A percentile compares a stretch with the other conserved stretches of the same genome.
phyloP scores from a whole-genome alignment of 2,888 invertebrate species.

The Ectropis crepuscularia region DNA sequence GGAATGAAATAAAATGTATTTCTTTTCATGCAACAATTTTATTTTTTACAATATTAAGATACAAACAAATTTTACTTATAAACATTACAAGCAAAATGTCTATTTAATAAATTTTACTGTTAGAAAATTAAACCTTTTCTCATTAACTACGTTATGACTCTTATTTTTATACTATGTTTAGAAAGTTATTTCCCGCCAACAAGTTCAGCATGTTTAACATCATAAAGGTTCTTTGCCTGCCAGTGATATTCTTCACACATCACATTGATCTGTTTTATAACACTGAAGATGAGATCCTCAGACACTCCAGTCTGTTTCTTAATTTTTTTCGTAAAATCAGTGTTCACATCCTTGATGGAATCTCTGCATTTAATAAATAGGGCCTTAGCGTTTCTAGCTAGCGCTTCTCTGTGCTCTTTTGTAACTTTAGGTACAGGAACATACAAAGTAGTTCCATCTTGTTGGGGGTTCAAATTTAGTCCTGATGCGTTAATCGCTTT shows the following conservation, averaged over 20 bases:
- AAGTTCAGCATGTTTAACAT: conserved; percentile 91
- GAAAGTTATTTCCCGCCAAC: conserved; percentile 78
- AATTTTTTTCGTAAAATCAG: conserved; percentile 87
- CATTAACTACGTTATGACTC: neutral
- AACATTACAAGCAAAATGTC: neutral
- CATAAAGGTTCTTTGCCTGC: conserved; percentile 74
- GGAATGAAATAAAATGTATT: neutral
- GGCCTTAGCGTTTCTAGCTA: conserved; percentile 94
- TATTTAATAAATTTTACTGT: too few relatives aligned
- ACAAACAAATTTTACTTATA: neutral
- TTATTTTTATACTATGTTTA: neutral
- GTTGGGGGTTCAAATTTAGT: conserved; percentile 96
- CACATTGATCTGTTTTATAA: conserved; percentile 88
- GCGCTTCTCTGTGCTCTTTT: conserved; percentile 94
- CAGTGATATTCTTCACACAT: conserved; percentile 88
- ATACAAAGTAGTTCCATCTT: conserved; percentile 95
- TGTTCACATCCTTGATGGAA: conserved; percentile 90
- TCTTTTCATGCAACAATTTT: conserved; percentile 1
- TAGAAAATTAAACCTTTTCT: too few relatives aligned
- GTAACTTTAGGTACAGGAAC: conserved; percentile 97
- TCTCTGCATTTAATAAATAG: conserved; percentile 92
- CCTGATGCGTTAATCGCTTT: conserved; percentile 92
- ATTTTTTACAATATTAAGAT: neutral
- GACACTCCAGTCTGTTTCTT: conserved; percentile 89
- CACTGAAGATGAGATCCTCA: conserved; percentile 87